Base-by-base conservation (phyloP, 2,113 vertebrate genomes). In the Trematocara zebra region DNA sequence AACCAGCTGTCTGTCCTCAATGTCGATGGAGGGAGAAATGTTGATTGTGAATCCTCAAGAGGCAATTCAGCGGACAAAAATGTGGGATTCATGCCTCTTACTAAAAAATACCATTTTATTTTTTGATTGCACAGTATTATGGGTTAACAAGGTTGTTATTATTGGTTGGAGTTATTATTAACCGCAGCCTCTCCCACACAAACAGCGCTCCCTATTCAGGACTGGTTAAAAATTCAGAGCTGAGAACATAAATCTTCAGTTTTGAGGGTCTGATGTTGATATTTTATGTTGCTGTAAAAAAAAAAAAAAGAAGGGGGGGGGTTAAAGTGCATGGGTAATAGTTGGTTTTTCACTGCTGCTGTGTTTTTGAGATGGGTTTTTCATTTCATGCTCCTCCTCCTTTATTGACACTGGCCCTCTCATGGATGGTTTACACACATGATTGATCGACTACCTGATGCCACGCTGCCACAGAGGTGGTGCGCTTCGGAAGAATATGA, bases 371-470 rank as follows among this genome's bases (percentile, higher is more conserved):
- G 53, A 89, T 82, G 81, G 67, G 33, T 74, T 91, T 90, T 84
- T 87, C 69, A 78, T 90, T 89, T 81, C 80, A 87, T 86, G 69
- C 51, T 52, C 67, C 83, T 91, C 86, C 87, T 86, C 82, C 42
- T 85, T 69, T 84, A 89, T 87, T 82, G 85, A 92, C 88, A 67
- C 23, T 11, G 74, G 35, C 59, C 83, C 28, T 88, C 82, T 89
- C 54, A 31, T 74, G 88, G 85, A 87, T 80, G 54, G 52, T 89
- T 86, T 64, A 76, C 76, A 10, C 37, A 87, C 15, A 26, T 83
- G 88, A 93, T 57, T 87, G 94, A 95, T 91, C 3, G 79, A 87
- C 64, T 52, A 9, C 47, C 78, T 88, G 82, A 91, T 67, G 61
- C 76, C 81, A 42, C 8, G 7, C 49, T 80, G 84, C 83, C 80